Evolutionary conservation across 2,113 vertebrate species (phyloP).

Genomic region (Engystomops pustulosus): DNA sequence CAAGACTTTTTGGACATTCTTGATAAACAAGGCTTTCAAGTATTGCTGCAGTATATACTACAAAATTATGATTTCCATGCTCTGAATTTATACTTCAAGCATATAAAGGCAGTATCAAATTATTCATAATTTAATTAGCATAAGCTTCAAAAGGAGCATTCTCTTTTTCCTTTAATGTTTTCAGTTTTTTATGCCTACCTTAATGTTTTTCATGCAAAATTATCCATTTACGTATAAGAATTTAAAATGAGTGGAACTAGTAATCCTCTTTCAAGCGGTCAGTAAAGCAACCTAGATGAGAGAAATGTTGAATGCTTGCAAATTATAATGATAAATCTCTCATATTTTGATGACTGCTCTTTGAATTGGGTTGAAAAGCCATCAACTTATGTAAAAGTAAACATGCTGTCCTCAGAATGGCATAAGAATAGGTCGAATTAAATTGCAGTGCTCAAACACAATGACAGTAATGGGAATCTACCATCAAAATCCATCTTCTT

Average conservation of each 20-base stretch:
- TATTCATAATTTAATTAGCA: background rate
- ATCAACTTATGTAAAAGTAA: too few relatives aligned
- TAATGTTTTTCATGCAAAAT: background rate
- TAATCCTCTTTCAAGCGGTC: background rate
- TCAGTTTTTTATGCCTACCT: background rate
- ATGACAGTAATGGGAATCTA: too few relatives aligned
- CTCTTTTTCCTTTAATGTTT: too few relatives aligned
- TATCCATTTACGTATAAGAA: background rate
- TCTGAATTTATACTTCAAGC: background rate
- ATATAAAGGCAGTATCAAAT: background rate
- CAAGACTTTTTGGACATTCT: background rate
- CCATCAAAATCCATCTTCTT: too few relatives aligned
- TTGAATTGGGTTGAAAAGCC: too few relatives aligned
- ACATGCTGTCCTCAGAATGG: too few relatives aligned
- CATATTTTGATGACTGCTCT: too few relatives aligned
- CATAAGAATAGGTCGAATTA: too few relatives aligned
- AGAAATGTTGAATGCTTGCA: too few relatives aligned
- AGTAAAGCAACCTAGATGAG: background rate
- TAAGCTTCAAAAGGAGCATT: too few relatives aligned
- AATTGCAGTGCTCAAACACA: too few relatives aligned
- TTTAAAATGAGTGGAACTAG: background rate
- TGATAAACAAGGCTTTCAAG: background rate
- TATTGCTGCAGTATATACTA: background rate
- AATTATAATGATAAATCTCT: too few relatives aligned
- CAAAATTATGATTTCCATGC: background rate